These are phyloP conservation scores for Leptodactylus fuscus DNA, from an alignment of 2,113 vertebrate species.

Conservation along the genomic window DNA sequence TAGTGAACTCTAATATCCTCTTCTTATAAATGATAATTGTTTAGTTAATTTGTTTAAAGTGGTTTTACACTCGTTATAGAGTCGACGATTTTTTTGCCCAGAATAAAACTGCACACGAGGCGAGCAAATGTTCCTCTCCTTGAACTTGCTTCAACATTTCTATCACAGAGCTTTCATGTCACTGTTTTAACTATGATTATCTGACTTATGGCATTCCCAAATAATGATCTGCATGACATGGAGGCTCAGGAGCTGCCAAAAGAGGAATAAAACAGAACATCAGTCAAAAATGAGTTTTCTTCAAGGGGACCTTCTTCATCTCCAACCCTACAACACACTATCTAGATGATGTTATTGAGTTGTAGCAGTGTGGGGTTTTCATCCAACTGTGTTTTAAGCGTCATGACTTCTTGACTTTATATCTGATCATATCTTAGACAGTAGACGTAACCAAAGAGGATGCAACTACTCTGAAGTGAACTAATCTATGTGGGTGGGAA, in stretches of 20 bases:
- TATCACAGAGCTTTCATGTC: constrained; percentile 11
- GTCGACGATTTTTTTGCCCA: constrained; percentile 20
- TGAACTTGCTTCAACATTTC: constrained; percentile 37
- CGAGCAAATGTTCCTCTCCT: constrained; percentile 44
- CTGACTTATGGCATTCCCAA: constrained; percentile 23
- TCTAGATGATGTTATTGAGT: not conserved
- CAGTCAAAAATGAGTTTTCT: not conserved
- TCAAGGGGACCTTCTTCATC: not conserved
- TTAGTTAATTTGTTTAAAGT: constrained; percentile 45
- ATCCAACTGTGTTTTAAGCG: not conserved
- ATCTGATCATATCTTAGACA: not conserved
- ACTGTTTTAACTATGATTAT: constrained; percentile 20
- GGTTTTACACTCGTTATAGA: constrained; percentile 21
- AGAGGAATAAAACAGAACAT: not conserved
- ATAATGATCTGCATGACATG: constrained; percentile 11
- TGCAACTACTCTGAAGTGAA: too few relatives aligned
- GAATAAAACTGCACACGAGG: constrained; percentile 29
- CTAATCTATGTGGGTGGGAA: too few relatives aligned
- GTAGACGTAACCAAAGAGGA: not conserved
- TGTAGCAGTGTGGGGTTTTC: not conserved
- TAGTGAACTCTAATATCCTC: constrained; percentile 34
- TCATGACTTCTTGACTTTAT: not conserved
- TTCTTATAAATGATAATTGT: constrained; percentile 44
- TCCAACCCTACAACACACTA: not conserved
- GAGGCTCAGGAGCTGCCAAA: not conserved